Percentiles rank a stretch among this genome's conserved stretches.
These are phyloP conservation scores for Andrena trimmerana DNA, from an alignment of 2,888 invertebrate genomes.

Conservation along the genomic window DNA sequence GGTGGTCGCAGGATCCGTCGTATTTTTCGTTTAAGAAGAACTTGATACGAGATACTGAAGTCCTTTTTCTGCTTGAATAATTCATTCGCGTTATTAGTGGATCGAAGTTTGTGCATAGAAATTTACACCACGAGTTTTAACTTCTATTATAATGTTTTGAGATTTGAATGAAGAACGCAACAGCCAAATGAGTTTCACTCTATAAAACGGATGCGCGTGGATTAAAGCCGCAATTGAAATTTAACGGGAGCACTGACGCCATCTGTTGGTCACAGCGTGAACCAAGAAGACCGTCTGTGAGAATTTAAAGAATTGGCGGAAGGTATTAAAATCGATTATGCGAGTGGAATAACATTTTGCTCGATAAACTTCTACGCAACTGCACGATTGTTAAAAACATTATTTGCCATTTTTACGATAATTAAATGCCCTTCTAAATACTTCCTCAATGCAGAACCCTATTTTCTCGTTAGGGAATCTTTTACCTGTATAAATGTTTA, in stretches of 20 bases:
- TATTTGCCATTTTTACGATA: neutral
- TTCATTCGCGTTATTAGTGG: neutral
- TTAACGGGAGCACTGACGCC: neutral
- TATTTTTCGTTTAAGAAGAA: neutral
- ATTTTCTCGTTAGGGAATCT: neutral
- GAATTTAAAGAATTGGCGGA: slow-evolving; percentile 37
- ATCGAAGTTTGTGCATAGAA: neutral
- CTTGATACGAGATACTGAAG: neutral
- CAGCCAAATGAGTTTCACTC: neutral
- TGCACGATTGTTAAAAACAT: neutral
- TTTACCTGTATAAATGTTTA: neutral
- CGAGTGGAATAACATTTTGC: neutral
- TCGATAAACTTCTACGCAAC: neutral
- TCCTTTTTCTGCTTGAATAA: neutral
- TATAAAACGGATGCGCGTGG: neutral
- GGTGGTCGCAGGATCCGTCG: neutral
- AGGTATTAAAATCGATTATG: neutral
- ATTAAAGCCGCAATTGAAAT: neutral
- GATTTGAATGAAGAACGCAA: neutral
- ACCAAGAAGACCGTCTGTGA: slow-evolving; percentile 44
- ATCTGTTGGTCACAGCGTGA: slow-evolving; percentile 6
- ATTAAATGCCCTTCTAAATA: neutral
- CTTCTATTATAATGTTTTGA: neutral
- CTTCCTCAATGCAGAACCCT: neutral
- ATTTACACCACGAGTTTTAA: neutral